Conservation (phyloP, 2,888 invertebrate species). For the Idaea aversata region DNA sequence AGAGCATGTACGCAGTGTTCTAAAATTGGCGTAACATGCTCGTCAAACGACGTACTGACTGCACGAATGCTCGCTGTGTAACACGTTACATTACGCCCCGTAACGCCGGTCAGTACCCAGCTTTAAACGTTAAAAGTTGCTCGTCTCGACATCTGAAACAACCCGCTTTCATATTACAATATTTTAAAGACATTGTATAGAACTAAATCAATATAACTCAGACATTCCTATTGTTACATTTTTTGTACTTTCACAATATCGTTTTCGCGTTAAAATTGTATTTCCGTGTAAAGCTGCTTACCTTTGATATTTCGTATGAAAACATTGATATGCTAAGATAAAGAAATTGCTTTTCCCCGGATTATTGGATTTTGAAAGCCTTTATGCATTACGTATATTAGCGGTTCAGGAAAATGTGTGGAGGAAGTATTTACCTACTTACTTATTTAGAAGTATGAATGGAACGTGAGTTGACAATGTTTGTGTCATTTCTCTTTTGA, state of each 20-base stretch:
- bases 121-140: no score
- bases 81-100: no score
- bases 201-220: background rate
- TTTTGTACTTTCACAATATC: slow-evolving; percentile 12
- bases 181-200: no score
- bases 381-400: slow-evolving; percentile 24
- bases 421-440: background rate
- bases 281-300: slow-evolving; percentile 27
- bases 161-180: no score
- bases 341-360: slow-evolving; percentile 31
- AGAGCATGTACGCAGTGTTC: no score
- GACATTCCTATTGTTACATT: background rate
- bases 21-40: no score
- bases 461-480: background rate
- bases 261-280: slow-evolving; percentile 24
- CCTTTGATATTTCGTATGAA: slow-evolving; percentile 30
- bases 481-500: background rate
- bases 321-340: slow-evolving; percentile 28
- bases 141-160: no score
- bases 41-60: no score
- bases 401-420: slow-evolving; percentile 13
- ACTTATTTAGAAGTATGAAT: background rate
- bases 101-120: no score
- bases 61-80: no score
- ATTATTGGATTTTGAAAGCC: slow-evolving; percentile 29